A percentile compares a stretch with the other conserved stretches of the same genome.
Evolutionary conservation across 2,113 vertebrate species (phyloP).

Genomic region (Pterophyllum scalare): DNA sequence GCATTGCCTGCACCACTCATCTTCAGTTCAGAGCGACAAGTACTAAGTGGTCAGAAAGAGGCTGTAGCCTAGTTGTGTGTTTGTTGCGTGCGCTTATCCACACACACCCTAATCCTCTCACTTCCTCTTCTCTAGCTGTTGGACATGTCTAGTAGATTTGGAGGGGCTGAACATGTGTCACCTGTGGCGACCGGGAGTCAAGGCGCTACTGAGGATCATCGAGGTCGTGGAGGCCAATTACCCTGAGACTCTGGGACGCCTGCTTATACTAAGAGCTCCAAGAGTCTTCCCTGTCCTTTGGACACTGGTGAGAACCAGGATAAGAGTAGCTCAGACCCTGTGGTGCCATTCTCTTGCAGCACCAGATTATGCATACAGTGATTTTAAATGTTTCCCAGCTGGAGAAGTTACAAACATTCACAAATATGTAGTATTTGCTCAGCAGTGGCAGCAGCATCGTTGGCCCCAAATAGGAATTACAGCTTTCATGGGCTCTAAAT

Average conservation of each 20-base stretch:
- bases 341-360: not conserved
- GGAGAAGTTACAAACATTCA: not conserved
- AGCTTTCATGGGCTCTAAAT: accelerated
- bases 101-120: slow-evolving; percentile 3
- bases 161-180: slow-evolving; percentile 98
- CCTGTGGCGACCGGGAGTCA: slow-evolving; percentile 95
- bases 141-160: slow-evolving; percentile 96
- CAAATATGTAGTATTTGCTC: not conserved
- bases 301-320: slow-evolving; percentile 86
- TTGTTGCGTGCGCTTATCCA: not conserved
- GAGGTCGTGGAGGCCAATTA: slow-evolving; percentile 98
- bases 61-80: not conserved
- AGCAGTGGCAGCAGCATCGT: not conserved
- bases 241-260: slow-evolving; percentile 93
- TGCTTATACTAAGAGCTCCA: slow-evolving; percentile 93
- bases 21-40: slow-evolving; percentile 41
- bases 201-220: slow-evolving; percentile 94
- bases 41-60: slow-evolving; percentile 44
- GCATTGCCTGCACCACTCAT: slow-evolving; percentile 50
- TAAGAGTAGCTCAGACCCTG: not conserved
- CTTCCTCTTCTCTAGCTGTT: slow-evolving; percentile 76
- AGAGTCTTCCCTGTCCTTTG: slow-evolving; percentile 96
- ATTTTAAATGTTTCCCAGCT: not conserved
- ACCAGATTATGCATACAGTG: not conserved
- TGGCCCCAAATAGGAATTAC: not conserved